Evolutionary conservation across 2,113 vertebrate genomes (phyloP), one percentile per base, ranked within the genome.

Genomic region (Oreotrochilus melanogaster): DNA sequence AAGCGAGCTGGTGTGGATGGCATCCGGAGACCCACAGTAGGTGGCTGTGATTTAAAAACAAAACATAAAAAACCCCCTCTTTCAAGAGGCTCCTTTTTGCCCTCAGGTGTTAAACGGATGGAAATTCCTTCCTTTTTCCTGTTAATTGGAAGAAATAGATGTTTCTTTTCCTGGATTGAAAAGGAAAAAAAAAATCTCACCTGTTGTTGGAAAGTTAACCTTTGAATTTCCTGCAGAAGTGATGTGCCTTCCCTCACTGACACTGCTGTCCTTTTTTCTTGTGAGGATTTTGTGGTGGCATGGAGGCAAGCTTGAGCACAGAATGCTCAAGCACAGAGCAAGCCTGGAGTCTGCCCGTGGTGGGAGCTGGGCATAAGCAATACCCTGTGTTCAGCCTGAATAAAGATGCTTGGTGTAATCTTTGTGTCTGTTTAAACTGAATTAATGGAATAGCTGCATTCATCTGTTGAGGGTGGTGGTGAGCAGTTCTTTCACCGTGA

Each of bases 91-190:
- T 92, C 30, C 50, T 72, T 87, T 58, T 81, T 87, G 76, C 75
- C 85, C 70, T 70, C 39, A 66, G 89, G 92, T 86, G 62, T 79
- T 82, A 93, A 89, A 78, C 2, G 30, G 70, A 58, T 9, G 18
- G 74, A 82, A 95, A 90, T 94, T 83, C 83, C 75, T 95, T 91
- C 82, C 51, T 28, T 90, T 93, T 94, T 92, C 81, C 86, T 64
- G 75, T 50, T 76, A 78, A 89, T 69, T 93, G 79, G 83, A 80
- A 84, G 74, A 86, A 93, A 37, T 76, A 56, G 51, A 67, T 78
- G 53, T 53, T 89, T 84, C 48, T 82, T 88, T 94, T 91, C 67
- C 78, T 71, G 74, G n/a, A 75, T 11, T 71, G 50, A 75, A 87
- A 37, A 14, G 11, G 8, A 11, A 4, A 24, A 12, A 33, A 50